Conservation (phyloP, 2,113 vertebrate species). For the Austrofundulus limnaeus region DNA sequence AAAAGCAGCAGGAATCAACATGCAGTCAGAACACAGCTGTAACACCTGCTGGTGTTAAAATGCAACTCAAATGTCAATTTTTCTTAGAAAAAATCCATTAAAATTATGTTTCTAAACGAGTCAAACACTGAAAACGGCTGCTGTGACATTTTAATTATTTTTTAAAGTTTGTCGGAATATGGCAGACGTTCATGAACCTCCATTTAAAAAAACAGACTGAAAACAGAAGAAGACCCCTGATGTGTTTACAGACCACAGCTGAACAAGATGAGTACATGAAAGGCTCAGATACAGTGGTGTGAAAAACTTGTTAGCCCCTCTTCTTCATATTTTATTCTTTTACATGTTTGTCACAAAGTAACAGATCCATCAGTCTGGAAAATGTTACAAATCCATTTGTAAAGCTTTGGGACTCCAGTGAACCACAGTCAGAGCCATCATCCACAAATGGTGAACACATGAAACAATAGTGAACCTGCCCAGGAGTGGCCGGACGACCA, state of each 20-base stretch:
- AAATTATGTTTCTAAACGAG: slow-evolving; percentile 20
- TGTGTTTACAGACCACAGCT: slow-evolving; percentile 42
- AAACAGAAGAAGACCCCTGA: background rate
- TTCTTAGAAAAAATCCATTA: slow-evolving; percentile 31
- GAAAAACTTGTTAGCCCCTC: too few species aligned
- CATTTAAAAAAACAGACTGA: background rate
- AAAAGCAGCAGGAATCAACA: slow-evolving; percentile 64
- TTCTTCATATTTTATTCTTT: too few species aligned
- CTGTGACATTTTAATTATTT: slow-evolving; percentile 20
- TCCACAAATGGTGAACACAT: too few species aligned
- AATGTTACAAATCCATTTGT: too few species aligned
- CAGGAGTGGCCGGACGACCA: too few species aligned
- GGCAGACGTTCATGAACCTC: background rate
- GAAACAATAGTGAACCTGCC: too few species aligned
- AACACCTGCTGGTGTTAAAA: slow-evolving; percentile 38
- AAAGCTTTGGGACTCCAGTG: too few species aligned
- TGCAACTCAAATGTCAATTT: slow-evolving; percentile 8
- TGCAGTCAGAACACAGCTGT: slow-evolving; percentile 47
- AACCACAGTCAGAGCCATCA: too few species aligned
- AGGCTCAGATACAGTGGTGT: slow-evolving; percentile 3
- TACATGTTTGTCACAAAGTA: too few species aligned
- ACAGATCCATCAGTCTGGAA: too few species aligned
- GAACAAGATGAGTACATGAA: slow-evolving; percentile 20
- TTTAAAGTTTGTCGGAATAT: background rate
- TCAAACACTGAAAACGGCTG: slow-evolving; percentile 25